These are phyloP conservation scores for Micrasema minimum DNA, from an alignment of 1,140 invertebrate genomes.

Conservation along the genomic window DNA sequence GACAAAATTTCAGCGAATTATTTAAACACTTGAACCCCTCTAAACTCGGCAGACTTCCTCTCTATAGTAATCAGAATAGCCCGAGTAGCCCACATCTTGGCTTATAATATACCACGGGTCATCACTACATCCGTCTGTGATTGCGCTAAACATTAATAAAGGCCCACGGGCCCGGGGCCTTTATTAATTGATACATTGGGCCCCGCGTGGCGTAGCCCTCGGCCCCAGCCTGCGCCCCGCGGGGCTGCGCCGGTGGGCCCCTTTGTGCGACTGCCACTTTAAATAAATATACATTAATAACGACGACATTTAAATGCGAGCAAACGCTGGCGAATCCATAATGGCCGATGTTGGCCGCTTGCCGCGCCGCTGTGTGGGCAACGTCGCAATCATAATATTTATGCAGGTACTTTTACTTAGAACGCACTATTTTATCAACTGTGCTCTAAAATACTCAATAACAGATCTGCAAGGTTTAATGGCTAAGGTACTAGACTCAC, in stretches of 20 bases:
- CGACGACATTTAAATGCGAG: constrained; percentile 34
- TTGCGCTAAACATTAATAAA: constrained; percentile 22
- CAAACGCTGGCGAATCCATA: constrained; percentile 15
- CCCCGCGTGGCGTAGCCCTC: background rate
- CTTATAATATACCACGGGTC: background rate
- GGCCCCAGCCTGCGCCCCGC: constrained; percentile 21
- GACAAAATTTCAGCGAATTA: background rate
- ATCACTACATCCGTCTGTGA: constrained; percentile 14
- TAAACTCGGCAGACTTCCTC: background rate
- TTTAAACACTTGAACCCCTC: background rate
- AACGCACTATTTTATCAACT: too few species aligned
- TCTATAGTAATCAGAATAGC: background rate
- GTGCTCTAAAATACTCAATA: too few species aligned
- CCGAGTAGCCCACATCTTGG: background rate
- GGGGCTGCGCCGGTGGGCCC: constrained; percentile 16
- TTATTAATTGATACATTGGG: constrained; percentile 31
- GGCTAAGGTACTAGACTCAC: too few species aligned
- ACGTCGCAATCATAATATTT: too few species aligned
- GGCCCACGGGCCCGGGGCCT: constrained; percentile 10
- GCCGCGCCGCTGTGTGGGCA: constrained; percentile 24
- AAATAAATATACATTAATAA: constrained; percentile 34
- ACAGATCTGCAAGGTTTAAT: too few species aligned
- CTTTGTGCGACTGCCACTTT: constrained; percentile 30
- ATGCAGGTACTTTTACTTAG: too few species aligned
- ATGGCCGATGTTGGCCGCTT: background rate